Base-by-base conservation (phyloP, 2,888 invertebrate species). In the Papilio demoleus region DNA sequence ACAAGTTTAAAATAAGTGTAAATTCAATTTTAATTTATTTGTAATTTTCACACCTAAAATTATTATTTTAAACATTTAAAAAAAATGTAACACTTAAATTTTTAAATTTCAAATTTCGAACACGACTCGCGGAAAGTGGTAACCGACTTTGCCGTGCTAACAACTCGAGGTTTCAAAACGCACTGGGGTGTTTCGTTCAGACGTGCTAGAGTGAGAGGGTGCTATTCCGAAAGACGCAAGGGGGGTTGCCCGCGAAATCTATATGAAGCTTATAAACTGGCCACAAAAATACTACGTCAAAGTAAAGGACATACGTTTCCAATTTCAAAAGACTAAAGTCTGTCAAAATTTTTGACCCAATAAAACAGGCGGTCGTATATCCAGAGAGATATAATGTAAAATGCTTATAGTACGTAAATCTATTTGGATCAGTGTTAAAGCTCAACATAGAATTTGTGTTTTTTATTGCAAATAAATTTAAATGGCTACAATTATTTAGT, bases 241-340 rank as follows among this genome's bases (percentile, higher is more conserved):
- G 77, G 79, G 81, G 82, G 78, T 76, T 62, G 70, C 72, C 71
- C 67, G 71, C 82, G 85, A 82, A 86, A 86, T 86, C 84, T 84
- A 86, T 86, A 84, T 77, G 76, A 73, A 80, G 82, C 77, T 81
- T 81, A 80, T 81, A 78, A 78, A 65, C 60, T 60, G 68, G 59
- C 68, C 65, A 65, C 68, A 65, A 67, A 70, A 72, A 67, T 69
- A 69, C 63, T 70, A 70, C 63, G 64, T 64, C 61, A 50, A 50
- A 65, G 67, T 27, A 11, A 47, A 17, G 34, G 64, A 60, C 65
- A 68, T 60, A 68, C 66, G 71, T 68, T 70, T 70, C 70, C 17
- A 60, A 65, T 68, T 68, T 60, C 65, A 60, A 68, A 64, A 68
- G n/a, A 6, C n/a, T 40, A 40, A 40, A n/a, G 5, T 40, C 17